Base-by-base conservation (phyloP, 2,113 vertebrate species). In the Macrotus californicus region DNA sequence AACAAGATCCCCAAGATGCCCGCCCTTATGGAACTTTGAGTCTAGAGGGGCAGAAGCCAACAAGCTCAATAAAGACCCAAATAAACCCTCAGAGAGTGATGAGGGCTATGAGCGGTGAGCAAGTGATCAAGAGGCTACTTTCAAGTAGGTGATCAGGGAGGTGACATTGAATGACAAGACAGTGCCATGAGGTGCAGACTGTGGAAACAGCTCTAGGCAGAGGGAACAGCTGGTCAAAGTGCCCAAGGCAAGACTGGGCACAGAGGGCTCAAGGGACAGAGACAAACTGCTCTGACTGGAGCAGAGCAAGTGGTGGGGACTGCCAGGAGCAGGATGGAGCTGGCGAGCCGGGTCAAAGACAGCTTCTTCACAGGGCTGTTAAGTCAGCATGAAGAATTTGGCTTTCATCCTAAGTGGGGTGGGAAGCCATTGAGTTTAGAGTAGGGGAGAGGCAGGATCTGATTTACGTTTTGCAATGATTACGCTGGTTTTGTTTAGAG, bases 401-500 rank as follows among this genome's bases (percentile, higher is more conserved):
- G 48, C 46, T 86, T 90, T 95, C 34, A 6, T 64, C 66, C 43
- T n/a, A 26, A 61, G 54, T 87, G 64, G 66, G 6, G 13, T 41
- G 41, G 43, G 75, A 52, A 36, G 6, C 66, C 29, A 14, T 4
- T 54, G 54, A 48, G 39, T 50, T 67, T 77, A 76, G 67, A 92
- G 70, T 3, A n/a, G n/a, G 72, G 54, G 89, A 83, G 50, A 86
- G 82, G 73, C 34, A 12, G 0, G 34, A 48, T 85, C 48, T 92
- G 43, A 61, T 96, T 94, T 76, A 43, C 91, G 46, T 82, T 95
- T 93, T 87, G 69, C 94, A 83, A 64, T 0, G 0, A 66, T 86
- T 31, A 56, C 52, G 91, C 14, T 86, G 87, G 77, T 83, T 95
- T 93, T 10, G 5, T 87, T 31, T 31, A 91, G 82, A 95, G 86